phyloP scores from a whole-genome alignment of 2,797 vertebrate genomes.

The Pantherophis vulpinus region DNA sequence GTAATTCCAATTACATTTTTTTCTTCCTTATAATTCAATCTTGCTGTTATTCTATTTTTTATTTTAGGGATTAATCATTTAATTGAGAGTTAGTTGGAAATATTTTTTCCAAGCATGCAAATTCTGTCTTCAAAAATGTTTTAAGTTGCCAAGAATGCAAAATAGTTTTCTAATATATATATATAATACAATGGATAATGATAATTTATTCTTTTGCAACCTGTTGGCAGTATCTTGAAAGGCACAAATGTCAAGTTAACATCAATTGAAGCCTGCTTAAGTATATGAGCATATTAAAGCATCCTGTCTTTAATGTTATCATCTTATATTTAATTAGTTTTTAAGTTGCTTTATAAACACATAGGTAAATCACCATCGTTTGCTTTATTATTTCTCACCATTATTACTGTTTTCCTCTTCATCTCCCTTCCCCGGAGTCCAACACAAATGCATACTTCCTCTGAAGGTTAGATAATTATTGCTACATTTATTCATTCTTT shows the following conservation, averaged over 20 bases:
- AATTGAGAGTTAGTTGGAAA: slow-evolving; percentile 11
- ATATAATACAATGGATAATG: not conserved
- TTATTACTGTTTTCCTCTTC: not conserved
- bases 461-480: not conserved
- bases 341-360: not conserved
- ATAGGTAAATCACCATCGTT: not conserved
- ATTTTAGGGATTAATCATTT: slow-evolving; percentile 20
- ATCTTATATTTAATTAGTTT: not conserved
- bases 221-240: not conserved
- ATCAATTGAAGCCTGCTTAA: not conserved
- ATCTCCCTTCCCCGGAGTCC: not conserved
- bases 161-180: not conserved
- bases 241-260: not conserved
- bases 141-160: not conserved
- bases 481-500: not conserved
- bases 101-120: not conserved
- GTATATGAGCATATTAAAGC: not conserved
- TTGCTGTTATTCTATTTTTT: slow-evolving; percentile 12
- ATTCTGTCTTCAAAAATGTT: not conserved
- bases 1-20: not conserved
- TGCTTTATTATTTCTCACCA: not conserved
- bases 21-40: not conserved
- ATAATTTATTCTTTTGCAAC: not conserved
- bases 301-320: not conserved
- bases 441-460: not conserved